Percentiles rank a stretch among this genome's conserved stretches.
Evolutionary conservation across 2,113 vertebrate species (phyloP).

Genomic region (Paramisgurnus dabryanus): DNA sequence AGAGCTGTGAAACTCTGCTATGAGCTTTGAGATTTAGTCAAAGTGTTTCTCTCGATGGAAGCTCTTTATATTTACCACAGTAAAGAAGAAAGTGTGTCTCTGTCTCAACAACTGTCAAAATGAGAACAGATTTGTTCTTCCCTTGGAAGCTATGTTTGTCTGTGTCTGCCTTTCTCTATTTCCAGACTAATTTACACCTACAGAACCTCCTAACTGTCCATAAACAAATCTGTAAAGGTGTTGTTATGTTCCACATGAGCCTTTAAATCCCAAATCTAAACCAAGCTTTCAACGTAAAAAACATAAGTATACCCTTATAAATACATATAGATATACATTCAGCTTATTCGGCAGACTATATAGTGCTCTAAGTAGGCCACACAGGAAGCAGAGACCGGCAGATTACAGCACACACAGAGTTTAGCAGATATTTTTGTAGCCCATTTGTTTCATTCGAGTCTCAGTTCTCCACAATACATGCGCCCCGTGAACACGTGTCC

Average conservation of each 20-base stretch:
- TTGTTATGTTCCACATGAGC: neutral
- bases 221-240: neutral
- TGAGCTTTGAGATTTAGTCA: too few species aligned
- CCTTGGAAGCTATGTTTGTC: too few species aligned
- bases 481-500: conserved; percentile 13
- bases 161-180: too few species aligned
- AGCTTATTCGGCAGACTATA: neutral
- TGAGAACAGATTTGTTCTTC: too few species aligned
- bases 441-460: conserved; percentile 43
- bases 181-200: too few species aligned
- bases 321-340: conserved; percentile 18
- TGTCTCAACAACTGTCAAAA: too few species aligned
- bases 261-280: conserved; percentile 21
- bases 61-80: too few species aligned
- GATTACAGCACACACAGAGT: conserved; percentile 10
- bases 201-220: neutral
- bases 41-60: too few species aligned
- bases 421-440: conserved; percentile 39
- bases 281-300: conserved; percentile 14
- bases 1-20: too few species aligned
- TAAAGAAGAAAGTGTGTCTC: too few species aligned
- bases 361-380: conserved; percentile 47
- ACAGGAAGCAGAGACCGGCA: conserved; percentile 25
- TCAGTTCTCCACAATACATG: neutral
- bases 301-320: conserved; percentile 16